phyloP scores from a whole-genome alignment of 2,113 vertebrate genomes.

The Mesitornis unicolor region DNA sequence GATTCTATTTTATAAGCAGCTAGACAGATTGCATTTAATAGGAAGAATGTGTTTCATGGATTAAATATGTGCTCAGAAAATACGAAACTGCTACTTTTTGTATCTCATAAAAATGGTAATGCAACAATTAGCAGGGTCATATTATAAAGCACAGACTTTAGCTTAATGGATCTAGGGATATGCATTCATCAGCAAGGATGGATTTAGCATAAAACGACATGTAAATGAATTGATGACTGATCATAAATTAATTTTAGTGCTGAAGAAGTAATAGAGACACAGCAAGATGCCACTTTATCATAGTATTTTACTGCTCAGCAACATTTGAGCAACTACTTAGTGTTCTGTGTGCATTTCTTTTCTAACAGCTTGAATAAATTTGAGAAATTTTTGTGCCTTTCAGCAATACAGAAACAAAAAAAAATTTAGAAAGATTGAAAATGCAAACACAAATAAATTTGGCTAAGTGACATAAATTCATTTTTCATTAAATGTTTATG shows the following conservation, averaged over 20 bases:
- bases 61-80: constrained; percentile 66
- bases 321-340: constrained; percentile 78
- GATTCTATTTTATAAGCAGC: constrained; percentile 41
- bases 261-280: constrained; percentile 80
- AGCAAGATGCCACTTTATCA: constrained; percentile 81
- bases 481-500: constrained; percentile 75
- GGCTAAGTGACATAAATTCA: constrained; percentile 72
- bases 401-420: constrained; percentile 61
- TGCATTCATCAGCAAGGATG: constrained; percentile 85
- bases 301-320: constrained; percentile 79
- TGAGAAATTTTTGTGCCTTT: constrained; percentile 64
- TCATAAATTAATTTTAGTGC: constrained; percentile 96
- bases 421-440: constrained; percentile 56
- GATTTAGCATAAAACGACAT: constrained; percentile 89
- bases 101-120: constrained; percentile 86
- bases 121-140: constrained; percentile 83
- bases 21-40: constrained; percentile 58
- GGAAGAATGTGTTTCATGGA: constrained; percentile 51
- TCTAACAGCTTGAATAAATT: constrained; percentile 74
- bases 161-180: constrained; percentile 80
- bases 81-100: constrained; percentile 72
- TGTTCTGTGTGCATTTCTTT: constrained; percentile 67
- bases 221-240: constrained; percentile 90
- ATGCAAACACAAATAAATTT: constrained; percentile 73
- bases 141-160: constrained; percentile 80